Conservation (phyloP, 53 echinoderm and acorn worm species). For the Astropecten irregularis region DNA sequence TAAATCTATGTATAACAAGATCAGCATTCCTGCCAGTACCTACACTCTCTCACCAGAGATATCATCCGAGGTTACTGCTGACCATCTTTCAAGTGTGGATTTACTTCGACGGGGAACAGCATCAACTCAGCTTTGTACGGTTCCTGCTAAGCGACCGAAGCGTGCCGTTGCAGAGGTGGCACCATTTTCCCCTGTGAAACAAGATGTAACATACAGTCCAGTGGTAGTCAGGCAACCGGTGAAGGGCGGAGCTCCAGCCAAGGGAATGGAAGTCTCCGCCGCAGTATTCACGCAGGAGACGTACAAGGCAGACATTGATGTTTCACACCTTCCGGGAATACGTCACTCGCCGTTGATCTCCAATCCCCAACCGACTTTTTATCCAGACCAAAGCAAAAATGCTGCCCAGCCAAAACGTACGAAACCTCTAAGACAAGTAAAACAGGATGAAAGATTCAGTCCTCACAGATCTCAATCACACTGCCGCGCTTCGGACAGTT, state of each 20-base stretch:
- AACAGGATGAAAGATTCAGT: too few relatives aligned
- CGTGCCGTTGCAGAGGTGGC: constrained; percentile 50
- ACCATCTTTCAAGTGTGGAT: constrained; percentile 22
- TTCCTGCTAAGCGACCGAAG: constrained; percentile 9
- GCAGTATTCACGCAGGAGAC: background rate
- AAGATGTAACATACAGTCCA: background rate
- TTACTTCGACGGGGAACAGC: constrained; percentile 49
- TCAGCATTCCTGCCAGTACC: constrained; percentile 18
- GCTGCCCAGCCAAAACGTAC: too few relatives aligned
- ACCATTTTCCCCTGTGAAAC: constrained; percentile 28
- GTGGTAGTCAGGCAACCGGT: constrained; percentile 11
- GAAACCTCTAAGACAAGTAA: too few relatives aligned
- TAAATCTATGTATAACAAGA: constrained; percentile 6
- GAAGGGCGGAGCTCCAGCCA: background rate
- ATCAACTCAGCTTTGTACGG: background rate
- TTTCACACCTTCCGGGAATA: too few relatives aligned
- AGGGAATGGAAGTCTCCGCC: background rate
- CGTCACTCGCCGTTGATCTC: too few relatives aligned
- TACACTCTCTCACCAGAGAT: constrained; percentile 37
- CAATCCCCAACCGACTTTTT: too few relatives aligned
- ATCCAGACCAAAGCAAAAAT: too few relatives aligned
- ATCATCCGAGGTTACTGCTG: constrained; percentile 29
- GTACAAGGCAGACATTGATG: background rate
- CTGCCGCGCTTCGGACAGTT: too few relatives aligned
- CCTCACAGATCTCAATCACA: too few relatives aligned